A percentile compares a stretch with the other conserved stretches of the same genome.
These are phyloP conservation scores for Eira barbara DNA, from an alignment of 2,113 vertebrate genomes.

Conservation along the genomic window DNA sequence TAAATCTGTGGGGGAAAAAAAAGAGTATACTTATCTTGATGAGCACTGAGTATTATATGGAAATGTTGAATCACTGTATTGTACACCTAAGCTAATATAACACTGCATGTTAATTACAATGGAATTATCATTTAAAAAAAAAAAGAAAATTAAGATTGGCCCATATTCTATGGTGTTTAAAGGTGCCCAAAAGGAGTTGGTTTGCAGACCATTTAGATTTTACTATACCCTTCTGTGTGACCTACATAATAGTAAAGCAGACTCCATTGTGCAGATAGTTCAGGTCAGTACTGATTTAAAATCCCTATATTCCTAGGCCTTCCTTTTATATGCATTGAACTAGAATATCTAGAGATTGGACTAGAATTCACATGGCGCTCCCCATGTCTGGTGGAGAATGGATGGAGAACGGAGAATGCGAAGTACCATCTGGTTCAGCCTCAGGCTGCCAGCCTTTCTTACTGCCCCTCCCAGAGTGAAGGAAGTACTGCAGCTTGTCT, in stretches of 20 bases:
- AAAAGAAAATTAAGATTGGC: background rate
- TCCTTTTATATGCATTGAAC: background rate
- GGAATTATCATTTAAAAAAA: background rate
- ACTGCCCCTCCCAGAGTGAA: background rate
- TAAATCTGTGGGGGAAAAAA: background rate
- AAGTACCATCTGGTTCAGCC: background rate
- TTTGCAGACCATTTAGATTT: background rate
- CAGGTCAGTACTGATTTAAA: background rate
- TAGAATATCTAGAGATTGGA: background rate
- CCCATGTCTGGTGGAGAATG: background rate
- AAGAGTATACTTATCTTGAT: background rate
- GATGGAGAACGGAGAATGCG: background rate
- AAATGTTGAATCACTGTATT: background rate
- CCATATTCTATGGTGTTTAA: background rate
- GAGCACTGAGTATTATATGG: background rate
- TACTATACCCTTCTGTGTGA: background rate
- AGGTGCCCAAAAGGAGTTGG: background rate
- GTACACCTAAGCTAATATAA: background rate
- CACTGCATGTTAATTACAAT: background rate
- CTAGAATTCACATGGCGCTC: background rate
- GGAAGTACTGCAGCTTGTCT: background rate
- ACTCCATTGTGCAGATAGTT: background rate
- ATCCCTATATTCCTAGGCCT: background rate
- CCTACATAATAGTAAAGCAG: background rate
- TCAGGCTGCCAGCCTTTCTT: background rate